Base-by-base conservation (phyloP, 2,888 invertebrate genomes). In the Epistrophella euchroma region DNA sequence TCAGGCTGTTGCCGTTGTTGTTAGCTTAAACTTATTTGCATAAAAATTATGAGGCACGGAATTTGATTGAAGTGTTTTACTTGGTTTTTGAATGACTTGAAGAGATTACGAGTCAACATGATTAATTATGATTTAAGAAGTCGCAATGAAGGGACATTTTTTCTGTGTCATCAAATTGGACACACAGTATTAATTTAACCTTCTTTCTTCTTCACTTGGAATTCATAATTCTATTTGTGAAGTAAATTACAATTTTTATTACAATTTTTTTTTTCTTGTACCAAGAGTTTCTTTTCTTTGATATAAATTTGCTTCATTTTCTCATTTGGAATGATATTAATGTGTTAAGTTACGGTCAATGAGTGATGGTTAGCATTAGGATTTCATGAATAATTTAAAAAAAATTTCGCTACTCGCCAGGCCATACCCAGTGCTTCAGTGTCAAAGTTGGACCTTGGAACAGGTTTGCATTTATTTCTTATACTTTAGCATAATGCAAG, bases 111-210 rank as follows among this genome's bases (percentile, higher is more conserved):
- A 66, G 66, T 17, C 45, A 56, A 58, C 35, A 50, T 66, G 79
- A 84, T 84, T 75, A 71, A 79, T 79, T 84, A 58, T 43, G n/a
- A 79, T 28, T 71, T 56, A 71, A 84, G 50, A 45, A 35, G 35
- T 64, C 47, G 32, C 56, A 55, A 32, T 47, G 60, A 78, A 78
- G 77, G 72, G 58, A 77, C 66, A 58, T 35, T 58, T 72, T 55
- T 64, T 66, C 19, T 72, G 45, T 64, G 25, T 32, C 64, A 2
- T 43, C 17, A 45, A 45, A 2, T 45, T 13, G 11, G 45, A 45
- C n/a, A 64, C 43, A 40, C 15, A 43, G n/a, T 28, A 64, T 64
- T 64, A 45, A 45, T 32, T 64, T 45, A 13, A 40, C 25, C 19
- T 62, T n/a, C 15, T 43, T 43, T 2, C 9, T 43, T n/a, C n/a